phyloP scores from a whole-genome alignment of 2,797 vertebrate genomes.

The Dipus sagitta region DNA sequence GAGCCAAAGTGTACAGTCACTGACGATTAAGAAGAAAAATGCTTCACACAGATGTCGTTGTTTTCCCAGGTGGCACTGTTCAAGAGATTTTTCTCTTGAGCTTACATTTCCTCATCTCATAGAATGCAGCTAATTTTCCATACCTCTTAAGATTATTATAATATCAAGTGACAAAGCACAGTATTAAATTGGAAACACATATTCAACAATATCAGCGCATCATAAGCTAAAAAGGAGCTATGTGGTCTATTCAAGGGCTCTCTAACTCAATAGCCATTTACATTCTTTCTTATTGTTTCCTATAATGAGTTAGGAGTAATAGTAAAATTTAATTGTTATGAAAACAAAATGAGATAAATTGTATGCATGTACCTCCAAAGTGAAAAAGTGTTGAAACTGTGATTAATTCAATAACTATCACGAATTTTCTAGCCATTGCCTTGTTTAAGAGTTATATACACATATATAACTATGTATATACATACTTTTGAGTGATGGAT shows the following conservation, averaged over 20 bases:
- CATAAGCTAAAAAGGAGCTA: not conserved
- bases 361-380: not conserved
- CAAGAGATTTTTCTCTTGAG: slow-evolving; percentile 11
- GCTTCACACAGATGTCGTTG: not conserved
- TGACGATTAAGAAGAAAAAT: not conserved
- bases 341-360: not conserved
- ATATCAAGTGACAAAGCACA: not conserved
- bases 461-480: too few species aligned
- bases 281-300: not conserved
- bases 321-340: not conserved
- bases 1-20: not conserved
- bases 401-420: not conserved
- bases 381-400: not conserved
- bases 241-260: not conserved
- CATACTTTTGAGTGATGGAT: too few species aligned
- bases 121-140: not conserved
- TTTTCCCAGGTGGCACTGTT: not conserved
- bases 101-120: not conserved
- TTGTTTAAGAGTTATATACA: not conserved
- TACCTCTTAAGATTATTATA: not conserved
- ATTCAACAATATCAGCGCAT: not conserved
- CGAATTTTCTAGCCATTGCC: not conserved
- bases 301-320: not conserved
- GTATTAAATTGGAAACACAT: not conserved
- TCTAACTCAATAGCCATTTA: not conserved